Conservation (phyloP, 2,797 vertebrate genomes). For the Malurus leucopterus region DNA sequence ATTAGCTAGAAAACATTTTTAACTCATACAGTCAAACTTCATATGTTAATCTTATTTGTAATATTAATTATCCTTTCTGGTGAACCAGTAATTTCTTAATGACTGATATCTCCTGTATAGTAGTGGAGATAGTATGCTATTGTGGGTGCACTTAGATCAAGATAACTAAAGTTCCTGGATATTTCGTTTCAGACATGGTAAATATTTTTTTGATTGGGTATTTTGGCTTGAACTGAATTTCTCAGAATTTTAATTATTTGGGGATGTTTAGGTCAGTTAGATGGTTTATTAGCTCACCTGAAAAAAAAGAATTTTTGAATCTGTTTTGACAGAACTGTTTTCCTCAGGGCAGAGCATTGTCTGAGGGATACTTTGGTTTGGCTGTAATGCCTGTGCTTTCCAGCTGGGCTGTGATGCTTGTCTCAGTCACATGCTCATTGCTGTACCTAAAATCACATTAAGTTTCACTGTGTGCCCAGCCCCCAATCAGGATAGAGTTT, state of each 20-base stretch:
- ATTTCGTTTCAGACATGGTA: not conserved
- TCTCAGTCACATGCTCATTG: not conserved
- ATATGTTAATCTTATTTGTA: not conserved
- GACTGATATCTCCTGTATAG: not conserved
- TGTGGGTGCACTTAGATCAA: not conserved
- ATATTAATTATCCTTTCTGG: not conserved
- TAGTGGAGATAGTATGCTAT: too few relatives aligned
- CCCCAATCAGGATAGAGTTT: not conserved
- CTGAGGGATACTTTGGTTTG: not conserved
- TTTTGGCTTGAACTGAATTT: not conserved
- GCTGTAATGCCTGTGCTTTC: not conserved
- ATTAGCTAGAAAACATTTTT: not conserved
- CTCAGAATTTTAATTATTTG: not conserved
- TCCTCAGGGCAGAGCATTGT: fast-evolving
- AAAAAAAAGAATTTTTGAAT: not conserved
- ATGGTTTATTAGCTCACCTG: not conserved
- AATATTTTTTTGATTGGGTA: not conserved
- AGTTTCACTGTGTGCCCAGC: not conserved
- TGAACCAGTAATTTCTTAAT: not conserved
- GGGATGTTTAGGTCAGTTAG: not conserved
- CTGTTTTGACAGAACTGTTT: not conserved
- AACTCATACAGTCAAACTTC: not conserved
- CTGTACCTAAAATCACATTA: not conserved
- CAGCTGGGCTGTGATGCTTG: not conserved
- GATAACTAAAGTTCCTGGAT: not conserved